Evolutionary conservation across 2,888 invertebrate species (phyloP), one percentile per base, ranked within the genome.

Genomic region (Heteromurus nitidus): DNA sequence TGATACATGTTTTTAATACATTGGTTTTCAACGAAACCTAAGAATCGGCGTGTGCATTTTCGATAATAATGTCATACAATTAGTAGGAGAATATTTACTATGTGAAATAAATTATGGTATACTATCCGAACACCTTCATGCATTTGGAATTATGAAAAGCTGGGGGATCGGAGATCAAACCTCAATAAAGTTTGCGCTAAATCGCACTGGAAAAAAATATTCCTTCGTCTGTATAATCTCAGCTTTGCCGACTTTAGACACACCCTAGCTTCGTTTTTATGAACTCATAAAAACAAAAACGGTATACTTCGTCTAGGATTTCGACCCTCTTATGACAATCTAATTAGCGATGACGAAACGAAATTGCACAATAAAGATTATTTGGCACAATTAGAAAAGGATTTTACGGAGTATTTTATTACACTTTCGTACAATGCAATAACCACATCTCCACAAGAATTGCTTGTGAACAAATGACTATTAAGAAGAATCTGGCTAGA

Each of bases 131-230:
- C 16, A 11, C 16, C 47, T 47, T n/a, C n/a, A n/a, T n/a, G n/a
- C n/a, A 47, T 11, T n/a, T 36, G 7, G 7, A 36, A 55, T 26
- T 26, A 55, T 55, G 55, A 55, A 44, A 36, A 44, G 44, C 2
- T 47, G 47, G 5, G 7, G 36, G n/a, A 13, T 3, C 65, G 65
- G 65, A 68, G 76, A 76, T 76, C 76, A 76, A 76, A 68, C 3
- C 58, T 42, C 76, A 67, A 76, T 76, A 76, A 76, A 76, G 42
- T 18, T 26, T 11, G 22, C 36, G 55, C 76, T 76, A 67, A 76
- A 31, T 76, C 67, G 55, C 58, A 58, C 76, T 68, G n/a, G n/a
- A 76, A 76, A 76, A 55, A 68, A 76, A 68, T 76, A 67, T 76
- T 76, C 26, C 55, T 67, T 55, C 47, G n/a, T n/a, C 16, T 47